Conservation (phyloP, 2,888 invertebrate species). For the Drosophila multiciliata region DNA sequence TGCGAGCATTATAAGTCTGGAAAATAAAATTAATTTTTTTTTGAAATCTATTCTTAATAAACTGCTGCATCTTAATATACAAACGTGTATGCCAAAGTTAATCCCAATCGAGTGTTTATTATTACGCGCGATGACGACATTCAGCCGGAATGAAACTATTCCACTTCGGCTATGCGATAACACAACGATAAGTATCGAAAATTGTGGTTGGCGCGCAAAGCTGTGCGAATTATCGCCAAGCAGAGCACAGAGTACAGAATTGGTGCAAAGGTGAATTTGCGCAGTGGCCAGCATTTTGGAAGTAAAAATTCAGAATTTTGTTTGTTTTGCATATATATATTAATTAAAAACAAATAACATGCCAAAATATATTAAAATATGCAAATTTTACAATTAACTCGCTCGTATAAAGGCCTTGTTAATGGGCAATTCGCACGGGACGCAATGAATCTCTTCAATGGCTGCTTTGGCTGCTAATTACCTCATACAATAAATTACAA, state of each 20-base stretch:
- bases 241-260: neutral
- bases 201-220: neutral
- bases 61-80: slow-evolving; percentile 2
- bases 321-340: neutral
- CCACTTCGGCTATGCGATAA: neutral
- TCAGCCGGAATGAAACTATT: neutral
- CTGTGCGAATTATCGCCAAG: neutral
- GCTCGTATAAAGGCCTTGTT: neutral
- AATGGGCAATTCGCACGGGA: neutral
- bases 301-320: neutral
- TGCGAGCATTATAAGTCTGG: slow-evolving; percentile 26
- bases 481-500: neutral
- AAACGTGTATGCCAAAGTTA: neutral
- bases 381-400: neutral
- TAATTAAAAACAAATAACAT: neutral
- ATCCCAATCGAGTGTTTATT: neutral
- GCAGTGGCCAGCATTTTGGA: neutral
- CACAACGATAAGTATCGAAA: slow-evolving; percentile 6
- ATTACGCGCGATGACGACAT: neutral
- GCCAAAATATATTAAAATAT: neutral
- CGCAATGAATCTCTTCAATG: neutral
- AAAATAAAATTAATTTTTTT: slow-evolving; percentile 31
- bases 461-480: neutral
- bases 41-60: slow-evolving; percentile 2
- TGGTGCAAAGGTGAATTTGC: neutral